These are phyloP conservation scores for Melanitta fusca DNA, from an alignment of 2,797 vertebrate species.

Conservation along the genomic window DNA sequence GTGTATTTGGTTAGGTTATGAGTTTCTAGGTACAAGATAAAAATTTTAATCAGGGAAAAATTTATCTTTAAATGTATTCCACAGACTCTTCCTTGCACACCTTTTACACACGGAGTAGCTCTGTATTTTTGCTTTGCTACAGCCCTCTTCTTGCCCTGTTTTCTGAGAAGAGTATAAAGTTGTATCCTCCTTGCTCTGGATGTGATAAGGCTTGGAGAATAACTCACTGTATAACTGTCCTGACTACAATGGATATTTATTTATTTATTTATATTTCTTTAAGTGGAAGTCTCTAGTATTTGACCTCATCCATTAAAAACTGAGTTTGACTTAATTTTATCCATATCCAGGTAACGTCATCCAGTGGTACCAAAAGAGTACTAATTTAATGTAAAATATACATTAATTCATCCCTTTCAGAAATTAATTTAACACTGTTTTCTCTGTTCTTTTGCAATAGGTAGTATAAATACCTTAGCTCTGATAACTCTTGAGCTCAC, in stretches of 20 bases:
- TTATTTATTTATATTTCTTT: neutral
- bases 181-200: neutral
- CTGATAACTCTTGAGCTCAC: neutral
- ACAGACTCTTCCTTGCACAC: neutral
- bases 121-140: neutral
- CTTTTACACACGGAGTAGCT: neutral
- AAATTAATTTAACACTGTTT: neutral
- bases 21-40: neutral
- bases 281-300: neutral
- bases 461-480: neutral
- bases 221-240: neutral
- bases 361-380: neutral
- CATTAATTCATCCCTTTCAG: neutral
- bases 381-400: neutral
- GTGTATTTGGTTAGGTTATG: neutral
- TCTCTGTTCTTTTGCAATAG: neutral
- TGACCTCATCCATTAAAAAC: neutral
- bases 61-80: neutral
- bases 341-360: neutral
- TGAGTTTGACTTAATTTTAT: neutral
- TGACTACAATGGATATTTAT: accelerated
- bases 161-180: neutral
- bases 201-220: neutral
- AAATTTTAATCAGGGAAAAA: neutral
- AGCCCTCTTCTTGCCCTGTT: neutral